Percentiles rank a stretch among this genome's conserved stretches.
Evolutionary conservation across 2,113 vertebrate species (phyloP).

Genomic region (Lampris megalopsis): DNA sequence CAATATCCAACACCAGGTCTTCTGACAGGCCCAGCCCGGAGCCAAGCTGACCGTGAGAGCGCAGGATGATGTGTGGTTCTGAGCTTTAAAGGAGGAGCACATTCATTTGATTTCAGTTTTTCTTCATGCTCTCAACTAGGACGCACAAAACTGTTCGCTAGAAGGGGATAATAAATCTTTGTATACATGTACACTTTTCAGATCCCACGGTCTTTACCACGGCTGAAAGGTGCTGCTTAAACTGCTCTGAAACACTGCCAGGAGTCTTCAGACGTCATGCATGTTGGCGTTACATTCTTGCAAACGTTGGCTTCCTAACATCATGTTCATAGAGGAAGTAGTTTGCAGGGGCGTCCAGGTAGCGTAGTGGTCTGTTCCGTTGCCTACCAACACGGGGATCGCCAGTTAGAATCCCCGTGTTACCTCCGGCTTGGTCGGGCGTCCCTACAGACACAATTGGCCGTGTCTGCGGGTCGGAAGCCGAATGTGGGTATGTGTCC

Average conservation of each 20-base stretch:
- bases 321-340: constrained; percentile 7
- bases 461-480: too few relatives aligned
- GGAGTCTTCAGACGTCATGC: neutral
- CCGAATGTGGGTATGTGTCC: too few relatives aligned
- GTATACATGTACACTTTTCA: neutral
- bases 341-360: neutral
- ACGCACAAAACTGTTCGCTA: too few relatives aligned
- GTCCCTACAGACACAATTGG: too few relatives aligned
- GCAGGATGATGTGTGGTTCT: neutral
- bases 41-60: neutral
- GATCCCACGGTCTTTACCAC: neutral
- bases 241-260: neutral
- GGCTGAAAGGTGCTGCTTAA: neutral
- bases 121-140: neutral
- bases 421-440: too few relatives aligned
- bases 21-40: constrained; percentile 66
- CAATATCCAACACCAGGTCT: constrained; percentile 34
- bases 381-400: too few relatives aligned
- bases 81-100: neutral
- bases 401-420: too few relatives aligned
- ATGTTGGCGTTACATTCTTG: neutral
- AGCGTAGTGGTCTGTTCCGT: too few relatives aligned
- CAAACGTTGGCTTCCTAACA: neutral
- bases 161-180: too few relatives aligned
- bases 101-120: neutral